Evolutionary conservation across 2,797 vertebrate genomes (phyloP).

Genomic region (Cetoscarus ocellatus): DNA sequence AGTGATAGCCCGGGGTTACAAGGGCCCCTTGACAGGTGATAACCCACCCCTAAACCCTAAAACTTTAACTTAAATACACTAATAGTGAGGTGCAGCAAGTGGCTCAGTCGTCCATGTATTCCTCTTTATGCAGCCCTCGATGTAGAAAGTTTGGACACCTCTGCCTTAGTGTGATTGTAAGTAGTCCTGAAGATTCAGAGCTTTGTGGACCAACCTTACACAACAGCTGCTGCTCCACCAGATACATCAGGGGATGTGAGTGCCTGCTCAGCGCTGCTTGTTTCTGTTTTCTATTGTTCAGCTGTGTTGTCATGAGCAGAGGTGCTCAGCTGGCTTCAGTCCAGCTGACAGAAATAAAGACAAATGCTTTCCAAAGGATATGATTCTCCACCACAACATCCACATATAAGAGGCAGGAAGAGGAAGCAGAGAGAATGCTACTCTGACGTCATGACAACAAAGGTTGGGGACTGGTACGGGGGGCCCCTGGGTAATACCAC

Average conservation of each 20-base stretch:
- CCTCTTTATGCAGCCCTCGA: too few species aligned
- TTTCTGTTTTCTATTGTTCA: slow-evolving; percentile 50
- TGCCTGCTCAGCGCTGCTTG: neutral
- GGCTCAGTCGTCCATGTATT: too few species aligned
- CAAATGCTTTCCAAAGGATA: slow-evolving; percentile 68
- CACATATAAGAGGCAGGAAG: slow-evolving; percentile 60
- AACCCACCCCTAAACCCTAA: too few species aligned
- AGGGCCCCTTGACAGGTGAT: too few species aligned
- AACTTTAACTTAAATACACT: too few species aligned
- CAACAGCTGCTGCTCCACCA: neutral
- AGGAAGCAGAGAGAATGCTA: slow-evolving; percentile 73
- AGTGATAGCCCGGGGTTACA: too few species aligned
- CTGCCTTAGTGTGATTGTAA: neutral
- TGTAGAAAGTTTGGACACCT: too few species aligned
- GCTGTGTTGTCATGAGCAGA: slow-evolving; percentile 38
- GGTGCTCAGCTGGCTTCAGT: slow-evolving; percentile 43
- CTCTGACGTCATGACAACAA: slow-evolving; percentile 69
- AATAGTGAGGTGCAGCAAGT: too few species aligned
- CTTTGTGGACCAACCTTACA: neutral
- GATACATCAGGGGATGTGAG: neutral
- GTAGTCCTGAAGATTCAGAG: neutral
- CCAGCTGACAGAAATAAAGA: slow-evolving; percentile 59
- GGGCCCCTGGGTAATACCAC: slow-evolving; percentile 21
- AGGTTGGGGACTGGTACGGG: slow-evolving; percentile 10
- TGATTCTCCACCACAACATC: slow-evolving; percentile 21